Percentiles rank a stretch among this genome's conserved stretches.
Evolutionary conservation across 2,888 invertebrate genomes (phyloP).

Genomic region (Mystacides longicornis): DNA sequence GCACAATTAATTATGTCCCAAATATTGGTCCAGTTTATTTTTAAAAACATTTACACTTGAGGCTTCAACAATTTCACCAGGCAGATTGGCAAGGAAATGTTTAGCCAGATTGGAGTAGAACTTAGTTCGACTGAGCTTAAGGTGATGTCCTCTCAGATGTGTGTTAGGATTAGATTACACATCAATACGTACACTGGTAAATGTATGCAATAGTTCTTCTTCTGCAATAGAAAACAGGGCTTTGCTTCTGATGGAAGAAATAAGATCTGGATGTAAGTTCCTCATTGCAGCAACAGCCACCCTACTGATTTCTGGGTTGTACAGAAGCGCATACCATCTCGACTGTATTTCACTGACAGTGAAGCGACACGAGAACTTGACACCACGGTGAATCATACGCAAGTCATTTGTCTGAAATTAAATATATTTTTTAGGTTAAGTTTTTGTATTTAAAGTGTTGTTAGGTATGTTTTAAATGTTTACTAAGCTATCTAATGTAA

Average conservation of each 20-base stretch:
- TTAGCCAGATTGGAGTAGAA: too few relatives aligned
- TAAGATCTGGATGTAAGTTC: slow-evolving; percentile 86
- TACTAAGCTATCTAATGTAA: not conserved
- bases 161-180: too few relatives aligned
- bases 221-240: slow-evolving; percentile 86
- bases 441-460: not conserved
- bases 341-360: slow-evolving; percentile 89
- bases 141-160: too few relatives aligned
- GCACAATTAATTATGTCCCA: too few relatives aligned
- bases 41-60: too few relatives aligned
- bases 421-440: not conserved
- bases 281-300: slow-evolving; percentile 89
- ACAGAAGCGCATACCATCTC: slow-evolving; percentile 92
- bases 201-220: slow-evolving; percentile 74
- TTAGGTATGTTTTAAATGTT: not conserved
- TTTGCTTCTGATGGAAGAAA: slow-evolving; percentile 78
- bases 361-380: slow-evolving; percentile 94
- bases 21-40: too few relatives aligned
- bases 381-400: slow-evolving; percentile 77
- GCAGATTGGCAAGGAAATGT: too few relatives aligned
- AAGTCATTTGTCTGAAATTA: slow-evolving; percentile 63
- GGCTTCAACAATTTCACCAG: too few relatives aligned
- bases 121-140: too few relatives aligned
- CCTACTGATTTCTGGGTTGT: slow-evolving; percentile 89
- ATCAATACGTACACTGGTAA: slow-evolving; percentile 65